Base-by-base conservation (phyloP, 64 coral and sea anemone genomes). In the Montipora efflorescens region DNA sequence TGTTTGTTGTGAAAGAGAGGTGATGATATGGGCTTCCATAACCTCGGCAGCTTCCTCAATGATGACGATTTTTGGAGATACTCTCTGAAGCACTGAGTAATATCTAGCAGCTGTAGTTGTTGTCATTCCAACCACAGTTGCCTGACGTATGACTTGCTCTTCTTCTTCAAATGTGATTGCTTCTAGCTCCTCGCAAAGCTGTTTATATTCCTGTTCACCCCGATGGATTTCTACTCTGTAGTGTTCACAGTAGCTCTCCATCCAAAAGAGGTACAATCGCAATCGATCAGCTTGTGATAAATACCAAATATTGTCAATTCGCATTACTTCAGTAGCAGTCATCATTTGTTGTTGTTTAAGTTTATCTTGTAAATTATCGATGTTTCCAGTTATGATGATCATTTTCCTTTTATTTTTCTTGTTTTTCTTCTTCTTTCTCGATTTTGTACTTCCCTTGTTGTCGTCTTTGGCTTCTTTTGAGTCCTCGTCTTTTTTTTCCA, bases 41-140 rank as follows among this genome's bases (percentile, higher is more conserved):
- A 98, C 96, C 77, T 98, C 96, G 19, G 96, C 96, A 67, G 96
- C 96, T 70, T 98, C 96, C 43, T 98, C 96, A 23, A 98, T 92
- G 13, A 98, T 59, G 5, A 94, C 90, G 69, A 98, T 92, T 80
- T 89, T 92, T 8, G 96, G 96, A 16, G 79, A 46, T 74, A 98
- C 89, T 49, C 81, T 87, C 64, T 98, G 96, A 36, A 98, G 86
- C 69, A 95, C 76, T 3, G 88, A 46, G 7, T 94, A 85, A 48
- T 92, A 95, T 66, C 75, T 98, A 10, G 96, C 84, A 45, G 96
- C 96, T 48, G 78, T 90, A 4, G 89, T 95, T 22, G 93, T 98
- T 83, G 96, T 98, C 96, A 98, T 98, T 64, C 96, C 96, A 70
- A 98, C 88, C 11, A 98, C 96, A 76, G 80, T 89, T 45, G 96